Evolutionary conservation across 2,888 invertebrate genomes (phyloP).

Genomic region (Thera obeliscata): DNA sequence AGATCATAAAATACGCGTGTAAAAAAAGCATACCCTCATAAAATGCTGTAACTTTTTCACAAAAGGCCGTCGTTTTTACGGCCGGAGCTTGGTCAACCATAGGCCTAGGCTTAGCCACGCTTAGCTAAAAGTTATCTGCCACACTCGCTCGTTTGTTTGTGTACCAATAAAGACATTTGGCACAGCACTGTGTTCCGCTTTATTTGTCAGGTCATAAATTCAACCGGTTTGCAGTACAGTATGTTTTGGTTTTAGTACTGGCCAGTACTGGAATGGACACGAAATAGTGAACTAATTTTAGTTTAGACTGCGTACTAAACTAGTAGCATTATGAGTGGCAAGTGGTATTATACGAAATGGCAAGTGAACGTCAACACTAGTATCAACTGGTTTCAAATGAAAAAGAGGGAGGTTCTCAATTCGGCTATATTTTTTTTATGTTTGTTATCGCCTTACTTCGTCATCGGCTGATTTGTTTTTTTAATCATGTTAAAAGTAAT

Average conservation of each 20-base stretch:
- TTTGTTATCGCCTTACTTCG: too few species aligned
- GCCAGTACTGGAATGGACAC: slow-evolving; percentile 25
- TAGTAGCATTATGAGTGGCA: background rate
- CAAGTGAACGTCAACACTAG: background rate
- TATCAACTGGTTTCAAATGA: too few species aligned
- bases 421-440: too few species aligned
- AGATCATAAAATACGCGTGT: slow-evolving; percentile 10
- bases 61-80: slow-evolving; percentile 28
- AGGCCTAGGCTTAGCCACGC: slow-evolving; percentile 31
- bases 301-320: slow-evolving; percentile 2
- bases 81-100: slow-evolving; percentile 18
- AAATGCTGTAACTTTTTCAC: slow-evolving; percentile 22
- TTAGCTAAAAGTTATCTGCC: slow-evolving; percentile 32
- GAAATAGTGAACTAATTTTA: slow-evolving; percentile 25
- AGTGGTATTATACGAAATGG: background rate
- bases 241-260: slow-evolving; percentile 34
- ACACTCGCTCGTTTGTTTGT: slow-evolving; percentile 27
- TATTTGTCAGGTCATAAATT: slow-evolving; percentile 58
- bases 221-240: slow-evolving; percentile 34
- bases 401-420: too few species aligned
- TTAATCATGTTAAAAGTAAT: too few species aligned
- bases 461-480: too few species aligned
- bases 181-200: slow-evolving; percentile 46
- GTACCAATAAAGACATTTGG: slow-evolving; percentile 52
- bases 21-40: slow-evolving; percentile 12